Evolutionary conservation across 2,797 vertebrate species (phyloP).

Genomic region (Tapera naevia): DNA sequence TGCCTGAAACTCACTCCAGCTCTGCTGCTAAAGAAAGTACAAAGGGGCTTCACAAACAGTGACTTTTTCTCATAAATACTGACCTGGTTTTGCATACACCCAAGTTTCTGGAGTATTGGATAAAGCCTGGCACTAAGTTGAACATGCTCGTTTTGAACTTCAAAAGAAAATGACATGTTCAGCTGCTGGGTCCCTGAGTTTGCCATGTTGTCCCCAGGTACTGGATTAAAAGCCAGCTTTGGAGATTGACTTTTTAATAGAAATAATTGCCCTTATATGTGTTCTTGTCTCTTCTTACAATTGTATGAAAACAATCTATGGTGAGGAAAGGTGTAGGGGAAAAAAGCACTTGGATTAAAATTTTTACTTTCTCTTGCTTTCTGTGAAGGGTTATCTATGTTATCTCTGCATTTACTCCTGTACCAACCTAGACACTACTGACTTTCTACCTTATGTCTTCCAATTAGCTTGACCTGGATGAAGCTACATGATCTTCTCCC

Average conservation of each 20-base stretch:
- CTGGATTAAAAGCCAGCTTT: not conserved
- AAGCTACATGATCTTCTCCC: not conserved
- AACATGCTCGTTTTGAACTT: not conserved
- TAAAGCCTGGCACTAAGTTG: not conserved
- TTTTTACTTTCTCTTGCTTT: not conserved
- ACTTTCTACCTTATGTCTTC: not conserved
- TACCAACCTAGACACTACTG: not conserved
- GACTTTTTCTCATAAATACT: not conserved
- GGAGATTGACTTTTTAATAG: not conserved
- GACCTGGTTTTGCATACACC: not conserved
- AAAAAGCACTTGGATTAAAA: not conserved
- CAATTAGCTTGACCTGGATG: not conserved
- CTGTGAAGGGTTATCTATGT: not conserved
- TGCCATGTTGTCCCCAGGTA: conserved; percentile 8
- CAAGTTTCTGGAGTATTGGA: not conserved
- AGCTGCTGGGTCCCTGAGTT: not conserved
- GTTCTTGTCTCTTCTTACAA: not conserved
- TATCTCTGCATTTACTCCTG: not conserved
- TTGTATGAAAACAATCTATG: not conserved
- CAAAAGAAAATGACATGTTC: not conserved
- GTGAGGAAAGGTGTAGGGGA: not conserved
- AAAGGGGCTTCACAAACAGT: conserved; percentile 5
- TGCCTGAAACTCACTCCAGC: not conserved
- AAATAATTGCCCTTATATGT: not conserved
- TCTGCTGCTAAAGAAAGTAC: conserved; percentile 2